These are phyloP conservation scores for Cephalopachus bancanus DNA, from an alignment of 2,797 vertebrate genomes.

Conservation along the genomic window DNA sequence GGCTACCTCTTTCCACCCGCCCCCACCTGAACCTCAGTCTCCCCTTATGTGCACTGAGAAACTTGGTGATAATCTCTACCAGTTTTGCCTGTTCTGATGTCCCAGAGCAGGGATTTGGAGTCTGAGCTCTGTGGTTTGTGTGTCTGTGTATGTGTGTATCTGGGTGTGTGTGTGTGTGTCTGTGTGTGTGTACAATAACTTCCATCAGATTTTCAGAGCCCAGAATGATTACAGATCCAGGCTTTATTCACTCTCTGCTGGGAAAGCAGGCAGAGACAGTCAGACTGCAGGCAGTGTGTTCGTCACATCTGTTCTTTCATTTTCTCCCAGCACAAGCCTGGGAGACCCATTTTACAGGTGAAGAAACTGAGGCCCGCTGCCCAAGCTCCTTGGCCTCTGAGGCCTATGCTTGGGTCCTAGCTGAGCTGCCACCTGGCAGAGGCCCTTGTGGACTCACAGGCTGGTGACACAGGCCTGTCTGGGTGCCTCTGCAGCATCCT, in stretches of 20 bases:
- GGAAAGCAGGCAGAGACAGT: background rate
- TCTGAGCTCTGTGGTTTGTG: background rate
- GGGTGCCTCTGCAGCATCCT: background rate
- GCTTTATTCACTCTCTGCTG: background rate
- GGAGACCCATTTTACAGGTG: background rate
- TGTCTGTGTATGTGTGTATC: background rate
- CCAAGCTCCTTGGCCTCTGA: background rate
- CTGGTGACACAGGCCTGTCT: no score
- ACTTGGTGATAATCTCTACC: background rate
- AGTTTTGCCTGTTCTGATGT: background rate
- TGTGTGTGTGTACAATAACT: background rate
- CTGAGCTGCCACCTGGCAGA: background rate
- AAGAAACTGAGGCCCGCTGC: background rate
- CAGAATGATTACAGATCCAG: background rate
- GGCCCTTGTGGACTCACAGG: accelerated
- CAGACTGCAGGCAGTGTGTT: background rate
- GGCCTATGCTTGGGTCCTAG: background rate
- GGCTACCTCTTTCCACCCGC: background rate
- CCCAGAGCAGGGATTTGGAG: background rate
- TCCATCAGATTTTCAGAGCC: background rate
- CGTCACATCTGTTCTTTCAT: background rate
- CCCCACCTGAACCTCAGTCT: background rate
- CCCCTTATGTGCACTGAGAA: background rate
- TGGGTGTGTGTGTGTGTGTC: background rate
- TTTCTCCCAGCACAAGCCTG: background rate